Conservation (phyloP, 2,888 invertebrate genomes). For the Therioaphis trifolii region DNA sequence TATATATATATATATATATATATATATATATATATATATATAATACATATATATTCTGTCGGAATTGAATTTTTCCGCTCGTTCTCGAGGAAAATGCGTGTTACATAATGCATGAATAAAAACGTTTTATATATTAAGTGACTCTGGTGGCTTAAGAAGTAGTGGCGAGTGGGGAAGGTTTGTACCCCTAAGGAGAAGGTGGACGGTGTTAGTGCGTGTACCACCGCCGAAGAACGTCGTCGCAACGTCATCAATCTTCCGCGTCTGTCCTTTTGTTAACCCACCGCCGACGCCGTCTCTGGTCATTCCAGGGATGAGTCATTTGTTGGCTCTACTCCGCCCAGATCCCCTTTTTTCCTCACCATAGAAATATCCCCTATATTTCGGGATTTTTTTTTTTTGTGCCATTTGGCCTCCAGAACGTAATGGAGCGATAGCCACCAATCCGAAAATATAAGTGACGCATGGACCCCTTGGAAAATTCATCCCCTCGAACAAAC, state of each 20-base stretch:
- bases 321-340: conserved; percentile 48
- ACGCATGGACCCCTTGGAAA: conserved; percentile 35
- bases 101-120: conserved; percentile 63
- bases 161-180: not conserved
- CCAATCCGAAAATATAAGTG: conserved; percentile 52
- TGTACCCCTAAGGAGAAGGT: conserved; percentile 11
- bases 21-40: conserved; percentile 2
- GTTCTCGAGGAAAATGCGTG: conserved; percentile 49
- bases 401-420: conserved; percentile 48
- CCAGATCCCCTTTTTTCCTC: not conserved
- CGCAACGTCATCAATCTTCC: conserved; percentile 61
- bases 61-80: conserved; percentile 63
- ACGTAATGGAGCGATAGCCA: conserved; percentile 59
- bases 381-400: conserved; percentile 47
- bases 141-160: conserved; percentile 1
- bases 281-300: conserved; percentile 35
- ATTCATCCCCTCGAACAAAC: conserved; percentile 36
- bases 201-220: conserved; percentile 47
- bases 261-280: conserved; percentile 55
- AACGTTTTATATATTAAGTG: conserved; percentile 63
- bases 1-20: not conserved
- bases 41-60: conserved; percentile 9
- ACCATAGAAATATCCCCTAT: conserved; percentile 1
- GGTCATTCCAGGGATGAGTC: conserved; percentile 59
- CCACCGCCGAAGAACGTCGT: conserved; percentile 31